Evolutionary conservation across 1,140 invertebrate species (phyloP).

Genomic region (Drosophila arawakana): DNA sequence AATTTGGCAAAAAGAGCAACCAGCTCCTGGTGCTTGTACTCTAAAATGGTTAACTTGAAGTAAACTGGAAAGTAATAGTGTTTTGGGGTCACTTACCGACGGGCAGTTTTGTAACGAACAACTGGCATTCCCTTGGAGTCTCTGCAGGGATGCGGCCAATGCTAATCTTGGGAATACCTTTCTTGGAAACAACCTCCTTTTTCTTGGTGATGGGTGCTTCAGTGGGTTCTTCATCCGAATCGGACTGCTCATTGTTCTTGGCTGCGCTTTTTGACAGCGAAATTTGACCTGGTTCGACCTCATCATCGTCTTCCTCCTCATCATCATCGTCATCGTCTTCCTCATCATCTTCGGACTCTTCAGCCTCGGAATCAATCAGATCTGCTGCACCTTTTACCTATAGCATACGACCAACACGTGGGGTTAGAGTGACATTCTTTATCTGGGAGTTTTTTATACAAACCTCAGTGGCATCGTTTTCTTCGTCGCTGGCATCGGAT

Average conservation of each 20-base stretch:
- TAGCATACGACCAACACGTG: slow-evolving; percentile 3
- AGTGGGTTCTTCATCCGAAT: slow-evolving; percentile 44
- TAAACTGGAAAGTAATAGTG: background rate
- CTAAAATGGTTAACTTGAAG: slow-evolving; percentile 20
- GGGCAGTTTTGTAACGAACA: slow-evolving; percentile 51
- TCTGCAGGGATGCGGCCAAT: slow-evolving; percentile 36
- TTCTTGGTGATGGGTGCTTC: slow-evolving; percentile 50
- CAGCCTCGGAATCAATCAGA: slow-evolving; percentile 47
- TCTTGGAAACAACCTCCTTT: slow-evolving; percentile 5
- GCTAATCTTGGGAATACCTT: slow-evolving; percentile 57
- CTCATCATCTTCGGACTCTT: slow-evolving; percentile 39
- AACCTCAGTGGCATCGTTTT: slow-evolving; percentile 60
- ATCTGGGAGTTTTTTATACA: background rate
- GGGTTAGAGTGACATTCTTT: background rate
- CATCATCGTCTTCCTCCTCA: slow-evolving; percentile 37
- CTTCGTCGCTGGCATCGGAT: slow-evolving; percentile 52
- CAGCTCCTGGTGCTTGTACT: slow-evolving; percentile 51
- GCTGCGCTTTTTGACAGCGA: background rate
- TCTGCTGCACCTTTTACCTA: slow-evolving; percentile 32
- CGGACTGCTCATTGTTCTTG: slow-evolving; percentile 30
- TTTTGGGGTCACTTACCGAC: slow-evolving; percentile 38
- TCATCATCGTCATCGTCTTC: slow-evolving; percentile 44
- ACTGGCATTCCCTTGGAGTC: slow-evolving; percentile 40
- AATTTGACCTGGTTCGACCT: slow-evolving; percentile 54
- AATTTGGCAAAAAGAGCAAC: slow-evolving; percentile 65